phyloP scores from a whole-genome alignment of 2,113 vertebrate genomes.

The Oryzias melastigma region DNA sequence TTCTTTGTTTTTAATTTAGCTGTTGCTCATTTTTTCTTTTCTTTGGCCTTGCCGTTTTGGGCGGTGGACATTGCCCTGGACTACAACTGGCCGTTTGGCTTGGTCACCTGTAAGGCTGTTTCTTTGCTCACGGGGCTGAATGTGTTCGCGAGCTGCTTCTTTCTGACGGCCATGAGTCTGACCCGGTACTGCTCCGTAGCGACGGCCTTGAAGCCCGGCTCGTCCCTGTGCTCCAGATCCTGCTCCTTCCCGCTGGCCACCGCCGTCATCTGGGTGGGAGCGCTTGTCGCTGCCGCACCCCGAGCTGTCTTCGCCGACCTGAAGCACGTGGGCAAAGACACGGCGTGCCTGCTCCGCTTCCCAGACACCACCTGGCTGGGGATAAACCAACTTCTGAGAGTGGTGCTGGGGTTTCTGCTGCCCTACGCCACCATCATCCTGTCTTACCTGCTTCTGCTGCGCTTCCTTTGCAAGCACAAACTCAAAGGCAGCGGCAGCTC shows the following conservation, averaged over 20 bases:
- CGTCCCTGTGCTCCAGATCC: slow-evolving; percentile 28
- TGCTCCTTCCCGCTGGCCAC: slow-evolving; percentile 50
- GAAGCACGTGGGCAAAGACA: slow-evolving; percentile 62
- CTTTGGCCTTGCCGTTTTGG: slow-evolving; percentile 76
- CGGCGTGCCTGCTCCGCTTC: slow-evolving; percentile 75
- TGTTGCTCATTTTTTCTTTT: slow-evolving; percentile 73
- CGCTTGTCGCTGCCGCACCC: slow-evolving; percentile 62
- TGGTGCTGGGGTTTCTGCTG: slow-evolving; percentile 74
- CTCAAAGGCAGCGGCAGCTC: slow-evolving; percentile 55
- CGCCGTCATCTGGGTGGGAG: slow-evolving; percentile 67
- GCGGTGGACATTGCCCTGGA: slow-evolving; percentile 73
- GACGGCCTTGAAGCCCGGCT: slow-evolving; percentile 61
- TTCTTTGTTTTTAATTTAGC: slow-evolving; percentile 77
- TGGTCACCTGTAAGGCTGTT: slow-evolving; percentile 71
- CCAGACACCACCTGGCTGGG: slow-evolving; percentile 71
- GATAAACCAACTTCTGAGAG: slow-evolving; percentile 73
- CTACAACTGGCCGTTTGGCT: slow-evolving; percentile 79
- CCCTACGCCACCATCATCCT: slow-evolving; percentile 70
- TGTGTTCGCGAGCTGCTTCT: slow-evolving; percentile 76
- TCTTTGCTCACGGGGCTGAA: slow-evolving; percentile 71
- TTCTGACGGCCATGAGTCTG: slow-evolving; percentile 77
- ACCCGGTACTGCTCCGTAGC: slow-evolving; percentile 76
- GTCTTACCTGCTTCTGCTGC: slow-evolving; percentile 75
- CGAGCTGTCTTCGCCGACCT: slow-evolving; percentile 70
- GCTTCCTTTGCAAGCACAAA: slow-evolving; percentile 71